Base-by-base conservation (phyloP, 2,797 vertebrate genomes). In the Clarias laeviceps region DNA sequence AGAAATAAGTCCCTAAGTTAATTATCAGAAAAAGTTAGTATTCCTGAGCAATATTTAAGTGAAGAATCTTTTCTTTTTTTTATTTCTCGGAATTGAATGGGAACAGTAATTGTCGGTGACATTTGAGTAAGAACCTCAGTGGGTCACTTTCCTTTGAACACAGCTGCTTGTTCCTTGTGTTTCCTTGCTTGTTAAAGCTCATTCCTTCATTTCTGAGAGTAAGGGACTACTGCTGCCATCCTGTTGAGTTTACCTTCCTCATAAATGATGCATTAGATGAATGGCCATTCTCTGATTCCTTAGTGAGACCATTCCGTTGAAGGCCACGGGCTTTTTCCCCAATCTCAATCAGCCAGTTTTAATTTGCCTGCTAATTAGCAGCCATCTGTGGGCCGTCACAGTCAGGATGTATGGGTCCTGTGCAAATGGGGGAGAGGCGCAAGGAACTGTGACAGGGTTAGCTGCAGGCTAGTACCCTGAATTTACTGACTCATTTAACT, bases 291-390 rank as follows among this genome's bases (percentile, higher is more conserved):
- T 80, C 80, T 87, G 62, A 62, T 82, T 86, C 83, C 86, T 84
- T 82, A 80, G n/a, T 83, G 77, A 86, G 77, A 82, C 65, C 82
- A 76, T 86, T 88, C 87, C 62, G 27, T 56, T 69, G 66, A 82
- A 84, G 82, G 79, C 85, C 73, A 89, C 65, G 5, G 83, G 86
- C 84, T 83, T 89, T 76, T 85, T 87, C 70, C 84, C 64, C 85
- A 81, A 84, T 72, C 85, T 88, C 83, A 87, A 87, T 90, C 90
- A 83, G 82, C 32, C 73, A 0, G 37, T 88, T 90, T 89, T 88
- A 88, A 90, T 88, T 88, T 88, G 74, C 79, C 85, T 85, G 86
- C 82, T 90, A 90, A 90, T 90, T 85, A 90, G 86, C 83, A 87
- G 84, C 89, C 90, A 88, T 89, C 89, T 90, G 90, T 82, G 87